A percentile compares a stretch with the other conserved stretches of the same genome.
These are phyloP conservation scores for Erpetoichthys calabaricus DNA, from an alignment of 2,797 vertebrate species.

Conservation along the genomic window DNA sequence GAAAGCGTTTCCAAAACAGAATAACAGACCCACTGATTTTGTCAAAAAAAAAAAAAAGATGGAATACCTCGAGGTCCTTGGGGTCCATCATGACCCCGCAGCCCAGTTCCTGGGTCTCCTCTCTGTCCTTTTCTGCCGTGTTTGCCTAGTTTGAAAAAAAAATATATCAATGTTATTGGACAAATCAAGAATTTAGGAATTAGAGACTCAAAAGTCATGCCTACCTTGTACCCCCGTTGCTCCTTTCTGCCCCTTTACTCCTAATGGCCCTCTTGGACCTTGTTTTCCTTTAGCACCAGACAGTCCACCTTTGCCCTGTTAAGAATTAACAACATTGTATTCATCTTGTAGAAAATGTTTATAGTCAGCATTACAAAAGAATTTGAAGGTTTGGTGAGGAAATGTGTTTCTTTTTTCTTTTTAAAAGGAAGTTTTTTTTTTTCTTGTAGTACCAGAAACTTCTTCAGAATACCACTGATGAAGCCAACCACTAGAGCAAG, in stretches of 20 bases:
- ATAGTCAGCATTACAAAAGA: too few species aligned
- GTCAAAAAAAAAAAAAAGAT: too few species aligned
- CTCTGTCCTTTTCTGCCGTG: slow-evolving; percentile 39
- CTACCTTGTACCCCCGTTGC: slow-evolving; percentile 38
- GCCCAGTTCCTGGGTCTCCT: slow-evolving; percentile 35
- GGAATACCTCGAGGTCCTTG: slow-evolving; percentile 36
- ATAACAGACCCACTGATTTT: too few species aligned
- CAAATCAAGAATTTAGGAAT: neutral
- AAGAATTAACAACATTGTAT: slow-evolving; percentile 2
- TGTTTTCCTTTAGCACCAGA: slow-evolving; percentile 34
- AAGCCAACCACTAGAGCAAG: too few species aligned
- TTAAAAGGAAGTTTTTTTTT: too few species aligned
- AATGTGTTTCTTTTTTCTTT: too few species aligned
- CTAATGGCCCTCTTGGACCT: slow-evolving; percentile 38
- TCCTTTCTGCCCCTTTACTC: slow-evolving; percentile 45
- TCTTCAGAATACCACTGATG: too few species aligned
- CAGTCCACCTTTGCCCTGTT: slow-evolving; percentile 50
- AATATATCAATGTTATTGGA: neutral
- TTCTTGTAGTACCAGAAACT: too few species aligned
- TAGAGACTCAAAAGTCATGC: neutral
- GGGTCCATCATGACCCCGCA: slow-evolving; percentile 38
- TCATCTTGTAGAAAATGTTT: neutral
- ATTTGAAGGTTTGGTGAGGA: too few species aligned
- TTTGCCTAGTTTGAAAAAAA: slow-evolving; percentile 24
- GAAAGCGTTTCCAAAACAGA: too few species aligned